Evolutionary conservation across 2,888 invertebrate genomes (phyloP), one percentile per base, ranked within the genome.

Genomic region (Volucella zonaria): DNA sequence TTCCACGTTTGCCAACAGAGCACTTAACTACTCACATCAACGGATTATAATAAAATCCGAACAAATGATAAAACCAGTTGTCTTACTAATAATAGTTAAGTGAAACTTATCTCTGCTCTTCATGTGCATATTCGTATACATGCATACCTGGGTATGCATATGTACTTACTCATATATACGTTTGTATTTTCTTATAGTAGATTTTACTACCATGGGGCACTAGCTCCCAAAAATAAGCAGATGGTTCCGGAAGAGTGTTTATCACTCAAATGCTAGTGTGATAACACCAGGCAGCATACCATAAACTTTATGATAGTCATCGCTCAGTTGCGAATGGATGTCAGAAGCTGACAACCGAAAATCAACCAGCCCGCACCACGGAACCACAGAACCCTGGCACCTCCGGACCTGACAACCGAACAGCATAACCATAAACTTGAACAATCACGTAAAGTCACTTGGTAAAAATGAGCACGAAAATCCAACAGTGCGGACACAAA

Each of bases 361-460:
- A 40, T 38, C 49, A 59, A 23, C 10, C 14, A 38, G 18, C 8
- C 58, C 6, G 31, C 3, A 31, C 31, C 6, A 31, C 31, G 6
- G 31, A 31, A 31, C 31, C 6, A 31, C 31, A 31, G 31, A 31
- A 31, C 31, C 2, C 6, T 31, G 31, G 31, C 31, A 31, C 31
- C 31, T 31, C 31, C 31, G 6, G 6, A 31, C 31, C 38, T 9
- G n/a, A 12, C n/a, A 23, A 56, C 64, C 40, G 42, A 45, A 45
- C 31, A 64, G n/a, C 54, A 49, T 15, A 54, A 15, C 54, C 15
- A 70, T 77, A 77, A 77, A 77, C 62, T 62, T 23, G 12, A 23
- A 47, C 54, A 70, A 62, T 77, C 68, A 77, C 62, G 62, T 70
- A 68, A 42, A 54, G 40, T 62, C 68, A 77, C 62, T 70, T 56